A percentile compares a stretch with the other conserved stretches of the same genome.
Evolutionary conservation across 2,113 vertebrate genomes (phyloP).

Genomic region (Eupsittula cactorum): DNA sequence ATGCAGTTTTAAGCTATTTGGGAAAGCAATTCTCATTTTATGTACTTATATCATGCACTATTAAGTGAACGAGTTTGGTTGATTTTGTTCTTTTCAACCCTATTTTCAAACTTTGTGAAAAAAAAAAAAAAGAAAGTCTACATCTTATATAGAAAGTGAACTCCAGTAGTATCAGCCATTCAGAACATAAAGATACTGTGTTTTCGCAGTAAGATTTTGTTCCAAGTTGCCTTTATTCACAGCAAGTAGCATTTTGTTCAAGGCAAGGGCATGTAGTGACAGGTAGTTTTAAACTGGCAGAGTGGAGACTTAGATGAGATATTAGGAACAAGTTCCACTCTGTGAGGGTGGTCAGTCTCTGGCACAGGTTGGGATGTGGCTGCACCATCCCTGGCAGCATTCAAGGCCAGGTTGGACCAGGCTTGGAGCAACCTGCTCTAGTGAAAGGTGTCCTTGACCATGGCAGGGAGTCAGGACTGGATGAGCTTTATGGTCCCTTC

Average conservation of each 20-base stretch:
- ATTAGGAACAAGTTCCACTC: not conserved
- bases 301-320: not conserved
- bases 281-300: not conserved
- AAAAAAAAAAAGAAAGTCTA: not conserved
- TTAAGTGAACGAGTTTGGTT: not conserved
- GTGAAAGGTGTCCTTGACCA: not conserved
- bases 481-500: not conserved
- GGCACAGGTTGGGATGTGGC: not conserved
- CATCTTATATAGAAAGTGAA: not conserved
- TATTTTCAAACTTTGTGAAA: not conserved
- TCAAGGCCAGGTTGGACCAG: not conserved
- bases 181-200: not conserved
- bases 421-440: not conserved
- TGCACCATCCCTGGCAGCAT: not conserved
- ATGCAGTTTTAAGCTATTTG: not conserved
- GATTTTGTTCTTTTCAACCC: not conserved
- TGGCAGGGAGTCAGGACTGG: not conserved
- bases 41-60: not conserved
- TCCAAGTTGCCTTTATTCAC: not conserved
- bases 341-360: not conserved
- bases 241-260: not conserved
- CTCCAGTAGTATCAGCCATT: not conserved
- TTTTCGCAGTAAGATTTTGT: not conserved
- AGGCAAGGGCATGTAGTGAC: not conserved
- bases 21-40: rapidly evolving